These are phyloP conservation scores for Scolopax bukidnonensis DNA, from an alignment of 2,797 vertebrate genomes.

Conservation along the genomic window DNA sequence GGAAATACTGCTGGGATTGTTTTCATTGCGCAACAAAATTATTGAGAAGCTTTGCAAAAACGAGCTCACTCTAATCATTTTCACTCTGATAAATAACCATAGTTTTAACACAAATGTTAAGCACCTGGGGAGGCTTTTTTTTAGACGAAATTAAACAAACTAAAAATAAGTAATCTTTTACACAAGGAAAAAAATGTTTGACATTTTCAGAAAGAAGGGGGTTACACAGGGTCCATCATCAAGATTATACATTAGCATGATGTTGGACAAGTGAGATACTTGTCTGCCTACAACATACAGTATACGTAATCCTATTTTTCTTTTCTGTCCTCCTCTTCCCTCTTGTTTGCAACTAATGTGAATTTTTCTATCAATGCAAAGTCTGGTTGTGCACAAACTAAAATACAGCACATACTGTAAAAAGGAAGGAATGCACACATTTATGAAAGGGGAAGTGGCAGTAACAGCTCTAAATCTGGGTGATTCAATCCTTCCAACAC, in stretches of 20 bases:
- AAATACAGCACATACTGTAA: background rate
- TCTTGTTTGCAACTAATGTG: background rate
- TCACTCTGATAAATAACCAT: background rate
- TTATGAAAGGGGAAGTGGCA: background rate
- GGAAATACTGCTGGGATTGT: background rate
- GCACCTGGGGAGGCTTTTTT: background rate
- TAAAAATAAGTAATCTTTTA: background rate
- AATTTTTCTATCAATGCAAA: background rate
- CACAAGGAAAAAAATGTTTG: background rate
- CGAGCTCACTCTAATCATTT: background rate
- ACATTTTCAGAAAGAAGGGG: background rate
- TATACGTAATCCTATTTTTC: background rate
- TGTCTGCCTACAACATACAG: background rate
- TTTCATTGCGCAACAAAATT: background rate
- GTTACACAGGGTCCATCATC: accelerated
- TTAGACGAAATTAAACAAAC: background rate
- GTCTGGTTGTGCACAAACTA: background rate
- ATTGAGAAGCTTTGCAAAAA: background rate
- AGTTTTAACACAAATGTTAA: background rate
- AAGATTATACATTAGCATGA: background rate
- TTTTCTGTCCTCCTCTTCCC: background rate
- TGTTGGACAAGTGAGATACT: background rate
- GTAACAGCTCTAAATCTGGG: background rate
- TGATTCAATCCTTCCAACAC: background rate
- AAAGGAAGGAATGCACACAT: background rate